Percentiles rank a stretch among this genome's conserved stretches.
Conservation (phyloP, 2,888 invertebrate species). For the Conistra vaccinii region DNA sequence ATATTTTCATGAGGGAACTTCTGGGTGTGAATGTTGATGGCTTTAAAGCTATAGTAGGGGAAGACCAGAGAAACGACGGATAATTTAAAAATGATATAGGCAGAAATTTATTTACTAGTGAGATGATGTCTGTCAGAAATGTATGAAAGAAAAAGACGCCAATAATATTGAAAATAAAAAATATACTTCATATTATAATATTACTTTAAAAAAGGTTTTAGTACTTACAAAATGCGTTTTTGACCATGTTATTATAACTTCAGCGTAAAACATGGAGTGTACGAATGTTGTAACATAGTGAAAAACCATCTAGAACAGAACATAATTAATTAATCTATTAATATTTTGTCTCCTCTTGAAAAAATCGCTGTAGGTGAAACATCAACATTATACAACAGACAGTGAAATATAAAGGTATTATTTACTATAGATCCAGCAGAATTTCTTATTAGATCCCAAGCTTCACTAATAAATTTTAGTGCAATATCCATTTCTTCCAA, state of each 20-base stretch:
- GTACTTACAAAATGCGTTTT: constrained; percentile 38
- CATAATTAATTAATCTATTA: not conserved
- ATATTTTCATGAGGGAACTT: not conserved
- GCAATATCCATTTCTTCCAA: constrained; percentile 32
- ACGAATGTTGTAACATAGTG: constrained; percentile 50
- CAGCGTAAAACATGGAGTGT: constrained; percentile 36
- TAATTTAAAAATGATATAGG: not conserved
- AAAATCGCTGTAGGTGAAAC: not conserved
- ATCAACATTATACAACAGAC: not conserved
- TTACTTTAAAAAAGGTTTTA: too few relatives aligned
- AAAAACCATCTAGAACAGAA: constrained; percentile 38
- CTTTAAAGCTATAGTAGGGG: not conserved
- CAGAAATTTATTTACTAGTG: too few relatives aligned
- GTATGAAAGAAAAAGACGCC: too few relatives aligned
- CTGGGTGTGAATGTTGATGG: not conserved
- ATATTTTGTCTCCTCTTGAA: not conserved
- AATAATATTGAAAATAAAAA: too few relatives aligned
- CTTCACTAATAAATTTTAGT: constrained; percentile 27
- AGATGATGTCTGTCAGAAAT: too few relatives aligned
- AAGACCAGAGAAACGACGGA: too few relatives aligned
- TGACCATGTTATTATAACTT: constrained; percentile 33
- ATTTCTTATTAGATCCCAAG: constrained; percentile 43
- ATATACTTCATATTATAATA: too few relatives aligned
- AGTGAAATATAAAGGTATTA: not conserved
- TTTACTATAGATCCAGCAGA: constrained; percentile 39